Base-by-base conservation (phyloP, 1,140 invertebrate genomes). In the Tetraneura akinire region DNA sequence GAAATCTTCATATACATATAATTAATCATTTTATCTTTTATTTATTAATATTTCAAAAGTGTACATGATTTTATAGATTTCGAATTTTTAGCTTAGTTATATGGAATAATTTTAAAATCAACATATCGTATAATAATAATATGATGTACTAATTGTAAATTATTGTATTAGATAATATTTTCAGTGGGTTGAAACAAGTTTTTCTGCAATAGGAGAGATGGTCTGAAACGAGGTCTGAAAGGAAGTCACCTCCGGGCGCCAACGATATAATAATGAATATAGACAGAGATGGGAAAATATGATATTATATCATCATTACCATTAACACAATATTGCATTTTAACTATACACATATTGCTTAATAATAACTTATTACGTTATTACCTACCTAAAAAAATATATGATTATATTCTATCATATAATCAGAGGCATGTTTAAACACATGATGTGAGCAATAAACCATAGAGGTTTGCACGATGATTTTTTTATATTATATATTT, bases 291-390 rank as follows among this genome's bases (percentile, higher is more conserved):
- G 32, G 16, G 42, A 8, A 42, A 16, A 37, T 8, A 37, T 37
- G 8, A 37, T 47, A 37, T 68, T 68, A 68, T 26, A 26, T 68
- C 66, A 68, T 47, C 14, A 47, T 62, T 62, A 32, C 21, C 32
- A 21, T 66, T 62, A 18, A 10, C 13, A 64, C 10, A 11, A 64
- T 42, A 5, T 29, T 42, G 37, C 18, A 32, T 18, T 64, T 64
- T 32, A 10, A 66, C 32, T 66, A 3, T 16, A 68, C 13, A 47
- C 13, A 68, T 68, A 68, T 68, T 47, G 47, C 66, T 68, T 68
- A 68, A 68, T 68, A 42, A 37, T 21, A 42, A 66, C 21, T 8
- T 11, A 47, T 32, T 21, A 42, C n/a, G 5, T 26, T 6, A 23
- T 3, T 9, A 16, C 21, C n/a, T 47, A 26, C 21, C n/a, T 47